A percentile compares a stretch with the other conserved stretches of the same genome.
phyloP scores from a whole-genome alignment of 2,797 vertebrate genomes.

The Vipera latastei region DNA sequence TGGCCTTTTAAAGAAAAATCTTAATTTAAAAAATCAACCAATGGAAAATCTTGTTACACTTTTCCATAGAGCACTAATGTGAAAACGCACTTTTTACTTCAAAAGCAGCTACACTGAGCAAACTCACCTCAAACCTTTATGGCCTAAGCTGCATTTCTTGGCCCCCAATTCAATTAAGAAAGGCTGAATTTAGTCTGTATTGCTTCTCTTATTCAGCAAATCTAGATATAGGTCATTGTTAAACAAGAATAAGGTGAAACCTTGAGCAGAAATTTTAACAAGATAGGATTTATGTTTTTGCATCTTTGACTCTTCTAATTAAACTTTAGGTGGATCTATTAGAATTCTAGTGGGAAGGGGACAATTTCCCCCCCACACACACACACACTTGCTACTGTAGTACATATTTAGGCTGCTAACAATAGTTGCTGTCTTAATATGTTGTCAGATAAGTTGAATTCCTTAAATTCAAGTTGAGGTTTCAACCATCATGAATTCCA shows the following conservation, averaged over 20 bases:
- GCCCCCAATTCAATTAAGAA: background rate
- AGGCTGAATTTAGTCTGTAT: background rate
- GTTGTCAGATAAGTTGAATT: background rate
- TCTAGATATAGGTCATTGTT: background rate
- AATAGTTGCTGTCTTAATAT: background rate
- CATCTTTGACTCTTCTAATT: background rate
- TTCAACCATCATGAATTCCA: background rate
- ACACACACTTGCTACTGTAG: background rate
- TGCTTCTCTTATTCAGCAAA: background rate
- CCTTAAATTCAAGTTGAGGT: background rate
- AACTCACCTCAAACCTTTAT: background rate
- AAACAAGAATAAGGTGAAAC: background rate
- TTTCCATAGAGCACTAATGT: background rate
- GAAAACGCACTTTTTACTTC: background rate
- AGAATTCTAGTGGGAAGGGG: background rate
- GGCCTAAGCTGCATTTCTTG: background rate
- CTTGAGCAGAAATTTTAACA: background rate
- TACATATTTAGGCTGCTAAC: background rate
- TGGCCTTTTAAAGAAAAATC: background rate
- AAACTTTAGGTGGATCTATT: background rate
- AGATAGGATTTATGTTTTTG: background rate
- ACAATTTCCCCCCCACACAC: background rate
- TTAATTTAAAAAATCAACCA: background rate
- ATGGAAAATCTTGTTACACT: background rate
- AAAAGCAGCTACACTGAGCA: background rate